phyloP scores from a whole-genome alignment of 2,888 invertebrate species.

The Morinoia aosen region DNA sequence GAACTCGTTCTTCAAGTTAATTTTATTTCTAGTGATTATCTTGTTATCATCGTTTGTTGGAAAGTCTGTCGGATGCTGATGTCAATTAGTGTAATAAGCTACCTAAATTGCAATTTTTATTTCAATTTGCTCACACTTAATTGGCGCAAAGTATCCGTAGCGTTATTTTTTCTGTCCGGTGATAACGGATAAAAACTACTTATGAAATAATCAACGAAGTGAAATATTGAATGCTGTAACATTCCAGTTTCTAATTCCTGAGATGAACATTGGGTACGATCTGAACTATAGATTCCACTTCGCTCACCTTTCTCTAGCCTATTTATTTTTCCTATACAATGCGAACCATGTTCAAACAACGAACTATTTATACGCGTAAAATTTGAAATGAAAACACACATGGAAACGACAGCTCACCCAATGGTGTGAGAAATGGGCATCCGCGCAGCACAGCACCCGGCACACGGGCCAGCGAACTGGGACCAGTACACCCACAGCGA shows the following conservation, averaged over 20 bases:
- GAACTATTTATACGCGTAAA: neutral
- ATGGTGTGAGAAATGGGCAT: neutral
- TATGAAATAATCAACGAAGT: neutral
- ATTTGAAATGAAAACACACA: neutral
- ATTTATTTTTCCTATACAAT: neutral
- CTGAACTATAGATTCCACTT: neutral
- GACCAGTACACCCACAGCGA: slow-evolving; percentile 13
- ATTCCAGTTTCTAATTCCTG: neutral
- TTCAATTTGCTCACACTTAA: neutral
- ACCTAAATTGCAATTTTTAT: neutral
- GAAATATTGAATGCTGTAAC: neutral
- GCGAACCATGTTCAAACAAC: neutral
- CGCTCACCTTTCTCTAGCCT: neutral
- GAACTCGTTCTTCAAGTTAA: too few species aligned
- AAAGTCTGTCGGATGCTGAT: too few species aligned
- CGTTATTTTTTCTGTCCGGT: neutral
- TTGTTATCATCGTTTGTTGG: too few species aligned
- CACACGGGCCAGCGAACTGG: neutral
- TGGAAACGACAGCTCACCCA: neutral
- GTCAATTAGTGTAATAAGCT: neutral
- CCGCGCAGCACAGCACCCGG: neutral
- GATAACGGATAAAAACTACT: neutral
- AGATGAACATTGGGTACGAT: neutral
- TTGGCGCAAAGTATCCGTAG: neutral
- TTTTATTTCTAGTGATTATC: too few species aligned